Conservation (phyloP, 2,113 vertebrate genomes). For the Melozone crissalis region DNA sequence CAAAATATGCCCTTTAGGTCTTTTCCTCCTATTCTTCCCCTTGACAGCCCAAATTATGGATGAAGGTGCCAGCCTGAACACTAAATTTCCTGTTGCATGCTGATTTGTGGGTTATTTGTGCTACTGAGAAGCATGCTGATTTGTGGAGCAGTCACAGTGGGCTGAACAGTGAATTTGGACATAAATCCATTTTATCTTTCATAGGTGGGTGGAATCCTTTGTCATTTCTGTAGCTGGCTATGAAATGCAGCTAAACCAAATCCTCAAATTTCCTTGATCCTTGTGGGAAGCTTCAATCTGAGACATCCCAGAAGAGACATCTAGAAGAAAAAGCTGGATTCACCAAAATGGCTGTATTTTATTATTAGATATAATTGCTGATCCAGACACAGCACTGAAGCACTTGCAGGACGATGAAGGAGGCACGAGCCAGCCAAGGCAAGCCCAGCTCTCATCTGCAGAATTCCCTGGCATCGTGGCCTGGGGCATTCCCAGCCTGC, state of each 20-base stretch:
- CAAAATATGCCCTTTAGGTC: slow-evolving; percentile 31
- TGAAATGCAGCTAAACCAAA: not conserved
- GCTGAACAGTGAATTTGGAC: not conserved
- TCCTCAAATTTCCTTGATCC: not conserved
- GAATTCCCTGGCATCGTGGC: fast-evolving
- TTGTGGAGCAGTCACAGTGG: not conserved
- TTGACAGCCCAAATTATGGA: not conserved
- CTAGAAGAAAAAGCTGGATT: not conserved
- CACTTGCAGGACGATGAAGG: not conserved
- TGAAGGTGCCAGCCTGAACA: slow-evolving; percentile 20
- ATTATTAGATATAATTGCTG: not conserved
- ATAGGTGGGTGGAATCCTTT: not conserved
- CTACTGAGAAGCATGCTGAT: not conserved
- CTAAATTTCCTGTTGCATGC: slow-evolving; percentile 5
- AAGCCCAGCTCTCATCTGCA: not conserved
- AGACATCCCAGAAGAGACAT: not conserved
- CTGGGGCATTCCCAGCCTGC: not conserved
- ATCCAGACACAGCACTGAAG: not conserved
- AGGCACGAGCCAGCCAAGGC: not conserved
- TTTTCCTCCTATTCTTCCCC: slow-evolving; percentile 48
- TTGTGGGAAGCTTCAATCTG: not conserved
- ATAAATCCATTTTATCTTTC: not conserved
- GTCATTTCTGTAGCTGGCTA: not conserved
- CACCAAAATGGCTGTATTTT: not conserved
- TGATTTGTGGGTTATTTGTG: slow-evolving; percentile 21